Conservation (phyloP, 2,888 invertebrate species). For the Pterostichus niger region DNA sequence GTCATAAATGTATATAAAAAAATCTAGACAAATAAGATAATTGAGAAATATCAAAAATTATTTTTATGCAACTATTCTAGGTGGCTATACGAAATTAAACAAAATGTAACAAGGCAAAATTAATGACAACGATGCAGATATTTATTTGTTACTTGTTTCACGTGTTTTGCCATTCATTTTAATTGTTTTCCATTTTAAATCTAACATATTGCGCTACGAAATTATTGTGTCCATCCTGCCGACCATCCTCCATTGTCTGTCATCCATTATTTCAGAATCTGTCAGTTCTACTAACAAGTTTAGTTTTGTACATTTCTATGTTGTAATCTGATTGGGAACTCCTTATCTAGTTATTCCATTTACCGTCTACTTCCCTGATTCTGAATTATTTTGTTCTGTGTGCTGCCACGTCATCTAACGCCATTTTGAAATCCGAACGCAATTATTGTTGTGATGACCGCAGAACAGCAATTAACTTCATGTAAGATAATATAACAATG, state of each 20-base stretch:
- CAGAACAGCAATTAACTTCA: not conserved
- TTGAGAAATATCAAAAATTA: too few species aligned
- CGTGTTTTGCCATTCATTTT: too few species aligned
- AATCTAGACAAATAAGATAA: too few species aligned
- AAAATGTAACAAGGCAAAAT: too few species aligned
- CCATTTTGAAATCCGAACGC: not conserved
- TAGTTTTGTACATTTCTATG: slow-evolving; percentile 30
- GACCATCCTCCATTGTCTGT: slow-evolving; percentile 38
- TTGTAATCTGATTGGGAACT: slow-evolving; percentile 31
- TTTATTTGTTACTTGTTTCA: too few species aligned
- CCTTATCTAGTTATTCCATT: slow-evolving; percentile 43
- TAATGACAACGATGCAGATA: too few species aligned
- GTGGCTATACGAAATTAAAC: too few species aligned
- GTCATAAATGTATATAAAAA: too few species aligned
- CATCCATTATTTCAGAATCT: slow-evolving; percentile 24
- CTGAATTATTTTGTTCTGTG: not conserved
- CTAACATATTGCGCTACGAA: too few species aligned
- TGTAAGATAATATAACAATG: not conserved
- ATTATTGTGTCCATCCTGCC: not conserved
- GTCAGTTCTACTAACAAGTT: slow-evolving; percentile 39
- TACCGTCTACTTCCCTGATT: slow-evolving; percentile 17
- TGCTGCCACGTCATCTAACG: not conserved
- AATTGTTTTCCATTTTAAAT: too few species aligned
- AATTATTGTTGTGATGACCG: not conserved
- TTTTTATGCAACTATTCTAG: too few species aligned